Base-by-base conservation (phyloP, 2,113 vertebrate species). In the Corythornis vintsioides region DNA sequence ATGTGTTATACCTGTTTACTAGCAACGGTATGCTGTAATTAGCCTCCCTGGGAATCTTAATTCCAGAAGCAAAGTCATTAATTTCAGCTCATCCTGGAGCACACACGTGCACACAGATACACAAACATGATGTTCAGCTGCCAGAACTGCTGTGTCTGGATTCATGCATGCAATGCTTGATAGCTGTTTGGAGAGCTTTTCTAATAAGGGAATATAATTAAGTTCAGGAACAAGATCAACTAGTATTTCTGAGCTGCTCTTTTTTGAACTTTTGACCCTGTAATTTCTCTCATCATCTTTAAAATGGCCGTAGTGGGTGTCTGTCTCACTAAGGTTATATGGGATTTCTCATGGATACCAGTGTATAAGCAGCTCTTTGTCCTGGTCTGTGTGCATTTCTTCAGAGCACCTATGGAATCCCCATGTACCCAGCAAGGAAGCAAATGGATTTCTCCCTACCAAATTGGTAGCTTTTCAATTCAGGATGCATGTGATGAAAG, bases 401-500 rank as follows among this genome's bases (percentile, higher is more conserved):
- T 89, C 89, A 66, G 33, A 82, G 67, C 20, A 73, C 14, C 82
- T 60, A 40, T 5, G 35, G 70, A 90, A 79, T 93, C 33, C 43
- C 22, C n/a, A 25, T 72, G 57, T 90, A 70, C 14, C 48, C 1
- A 0, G 55, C 56, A 83, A 7, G 22, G 35, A 33, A 74, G 43
- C 77, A 93, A 93, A 92, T 85, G 82, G 74, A 89, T 96, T 95
- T 89, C 52, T 89, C 31, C 74, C 56, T 79, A 59, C 48, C 45
- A 89, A 69, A 89, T 16, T 42, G 33, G 28, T 66, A 70, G 81
- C 81, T 89, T 92, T 95, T 83, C 73, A 80, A 89, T 86, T 86
- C 70, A 64, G 66, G 19, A 59, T 77, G 67, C 64, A 53, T 73
- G 29, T 35, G 29, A 85, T 87, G 64, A 60, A 95, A 92, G 75